Base-by-base conservation (phyloP, 1,140 invertebrate species). In the Euwallacea similis region DNA sequence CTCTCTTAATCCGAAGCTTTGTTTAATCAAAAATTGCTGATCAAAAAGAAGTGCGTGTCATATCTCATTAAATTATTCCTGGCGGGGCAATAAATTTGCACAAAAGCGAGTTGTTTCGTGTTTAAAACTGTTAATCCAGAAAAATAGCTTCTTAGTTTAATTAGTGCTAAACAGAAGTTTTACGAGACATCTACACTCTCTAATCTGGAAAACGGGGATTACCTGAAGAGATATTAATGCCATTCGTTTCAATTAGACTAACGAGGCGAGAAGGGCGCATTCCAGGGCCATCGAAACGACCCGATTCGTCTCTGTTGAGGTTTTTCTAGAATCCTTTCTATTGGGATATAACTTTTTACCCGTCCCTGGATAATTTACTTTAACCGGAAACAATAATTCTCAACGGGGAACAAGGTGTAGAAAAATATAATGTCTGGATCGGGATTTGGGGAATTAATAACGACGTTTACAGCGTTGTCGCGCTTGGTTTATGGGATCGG, bases 151-250 rank as follows among this genome's bases (percentile, higher is more conserved):
- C 69, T 71, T 66, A 42, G 13, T 65, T 71, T 71, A 71, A 71
- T 71, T 71, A 66, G 69, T n/a, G 63, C 62, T 10, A 59, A 71
- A 71, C 69, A 58, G 56, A 47, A 71, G 60, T 71, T 71, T 58
- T 66, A 65, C 62, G 42, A 59, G 55, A 64, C n/a, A 7, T 11
- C 33, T 56, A 64, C 63, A 64, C 54, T 66, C 62, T 66, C 42
- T 55, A 71, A 71, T 71, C 56, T 71, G 42, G 53, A 42, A 64
- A 44, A 42, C 8, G 44, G 58, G 69, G 69, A 71, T 71, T 71
- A 71, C 69, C 69, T 71, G 69, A 71, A 71, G 58, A 71, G 69
- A 71, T 71, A 71, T 71, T 71, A 71, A 71, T 59, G 69, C 63
- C 41, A 71, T 71, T 71, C 63, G 63, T 71, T 71, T 71, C 69